These are phyloP conservation scores for Hippocampus comes DNA, from an alignment of 2,113 vertebrate species.

Conservation along the genomic window DNA sequence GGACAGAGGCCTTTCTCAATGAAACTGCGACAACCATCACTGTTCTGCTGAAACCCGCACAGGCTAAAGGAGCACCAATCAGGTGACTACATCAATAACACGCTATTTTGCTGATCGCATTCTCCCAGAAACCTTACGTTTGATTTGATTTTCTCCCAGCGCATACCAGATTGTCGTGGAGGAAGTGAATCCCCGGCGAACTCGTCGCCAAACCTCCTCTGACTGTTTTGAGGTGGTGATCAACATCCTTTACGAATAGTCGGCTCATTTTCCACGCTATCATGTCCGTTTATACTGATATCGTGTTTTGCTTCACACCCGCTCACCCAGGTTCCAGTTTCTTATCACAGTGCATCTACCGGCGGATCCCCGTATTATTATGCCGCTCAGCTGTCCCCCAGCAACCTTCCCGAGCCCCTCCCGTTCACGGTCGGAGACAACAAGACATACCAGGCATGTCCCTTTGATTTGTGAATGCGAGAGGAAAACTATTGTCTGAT, in stretches of 20 bases:
- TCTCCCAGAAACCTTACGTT: no score
- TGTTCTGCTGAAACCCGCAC: slow-evolving; percentile 91
- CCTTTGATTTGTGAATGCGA: slow-evolving; percentile 3
- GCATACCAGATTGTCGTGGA: slow-evolving; percentile 97
- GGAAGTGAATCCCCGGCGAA: slow-evolving; percentile 84
- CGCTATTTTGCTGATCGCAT: background rate
- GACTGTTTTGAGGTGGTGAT: slow-evolving; percentile 84
- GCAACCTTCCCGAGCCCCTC: slow-evolving; percentile 85
- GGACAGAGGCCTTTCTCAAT: slow-evolving; percentile 89
- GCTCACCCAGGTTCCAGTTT: slow-evolving; percentile 76
- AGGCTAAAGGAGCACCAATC: slow-evolving; percentile 96
- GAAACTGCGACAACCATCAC: slow-evolving; percentile 98
- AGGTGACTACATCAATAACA: slow-evolving; percentile 69
- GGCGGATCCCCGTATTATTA: slow-evolving; percentile 90
- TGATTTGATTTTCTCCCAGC: slow-evolving; percentile 58
- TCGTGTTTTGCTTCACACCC: background rate
- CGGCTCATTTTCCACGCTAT: background rate
- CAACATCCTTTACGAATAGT: background rate
- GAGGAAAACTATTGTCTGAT: background rate
- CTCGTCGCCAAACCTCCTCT: slow-evolving; percentile 81
- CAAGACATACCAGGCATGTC: slow-evolving; percentile 82
- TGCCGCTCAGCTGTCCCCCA: slow-evolving; percentile 90
- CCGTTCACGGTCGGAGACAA: slow-evolving; percentile 98
- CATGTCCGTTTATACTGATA: background rate
- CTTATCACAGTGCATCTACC: slow-evolving; percentile 82